These are phyloP conservation scores for Myotis lucifugus DNA, from an alignment of 2,113 vertebrate genomes.

Conservation along the genomic window DNA sequence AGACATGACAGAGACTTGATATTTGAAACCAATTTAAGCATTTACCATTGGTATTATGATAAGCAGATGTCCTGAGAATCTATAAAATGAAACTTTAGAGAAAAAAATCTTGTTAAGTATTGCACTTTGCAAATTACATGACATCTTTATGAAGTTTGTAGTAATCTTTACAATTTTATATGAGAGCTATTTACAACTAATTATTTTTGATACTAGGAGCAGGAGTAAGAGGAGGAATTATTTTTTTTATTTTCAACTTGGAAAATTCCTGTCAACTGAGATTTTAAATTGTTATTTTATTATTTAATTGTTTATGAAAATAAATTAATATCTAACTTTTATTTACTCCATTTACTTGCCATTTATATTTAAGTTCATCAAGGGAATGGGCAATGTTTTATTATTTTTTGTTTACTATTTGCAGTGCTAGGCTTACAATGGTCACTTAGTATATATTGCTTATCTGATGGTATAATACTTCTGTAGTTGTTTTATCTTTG, in stretches of 20 bases:
- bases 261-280: background rate
- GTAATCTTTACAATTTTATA: slow-evolving; percentile 17
- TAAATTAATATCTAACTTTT: slow-evolving; percentile 18
- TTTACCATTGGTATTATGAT: background rate
- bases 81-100: background rate
- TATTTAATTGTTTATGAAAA: slow-evolving; percentile 35
- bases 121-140: background rate
- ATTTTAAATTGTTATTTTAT: slow-evolving; percentile 34
- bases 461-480: background rate
- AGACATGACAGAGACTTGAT: background rate
- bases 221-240: background rate
- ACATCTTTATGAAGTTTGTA: background rate
- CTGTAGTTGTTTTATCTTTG: background rate
- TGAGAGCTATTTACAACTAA: background rate
- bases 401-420: background rate
- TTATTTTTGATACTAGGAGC: slow-evolving; percentile 24
- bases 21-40: background rate
- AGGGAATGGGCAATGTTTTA: background rate
- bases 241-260: background rate
- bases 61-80: background rate
- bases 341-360: slow-evolving; percentile 22
- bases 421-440: background rate
- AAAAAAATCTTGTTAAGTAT: background rate
- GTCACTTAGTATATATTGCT: background rate
- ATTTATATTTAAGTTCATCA: slow-evolving; percentile 26